These are phyloP conservation scores for Drosophila littoralis DNA, from an alignment of 1,140 invertebrate genomes.

Conservation along the genomic window DNA sequence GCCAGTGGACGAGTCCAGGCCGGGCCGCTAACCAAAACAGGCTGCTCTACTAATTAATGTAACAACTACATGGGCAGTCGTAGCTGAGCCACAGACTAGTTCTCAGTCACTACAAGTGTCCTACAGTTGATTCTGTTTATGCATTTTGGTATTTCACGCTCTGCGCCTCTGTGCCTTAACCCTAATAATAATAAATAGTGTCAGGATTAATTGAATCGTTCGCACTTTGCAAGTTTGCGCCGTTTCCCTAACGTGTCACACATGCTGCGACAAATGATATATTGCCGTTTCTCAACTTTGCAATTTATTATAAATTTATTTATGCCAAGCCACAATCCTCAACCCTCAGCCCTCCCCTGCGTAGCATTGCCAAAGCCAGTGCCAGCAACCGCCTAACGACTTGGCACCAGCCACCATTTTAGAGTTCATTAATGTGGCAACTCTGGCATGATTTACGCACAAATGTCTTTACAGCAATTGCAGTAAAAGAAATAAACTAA, in stretches of 20 bases:
- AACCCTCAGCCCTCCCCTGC: background rate
- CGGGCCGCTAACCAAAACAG: slow-evolving; percentile 33
- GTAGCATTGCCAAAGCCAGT: background rate
- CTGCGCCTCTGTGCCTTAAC: slow-evolving; percentile 27
- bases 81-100: slow-evolving; percentile 40
- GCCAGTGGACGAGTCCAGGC: slow-evolving; percentile 36
- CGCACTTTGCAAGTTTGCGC: slow-evolving; percentile 69
- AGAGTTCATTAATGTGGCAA: slow-evolving; percentile 76
- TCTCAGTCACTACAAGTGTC: slow-evolving; percentile 4
- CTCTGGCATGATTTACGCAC: slow-evolving; percentile 72
- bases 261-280: slow-evolving; percentile 80
- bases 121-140: slow-evolving; percentile 15
- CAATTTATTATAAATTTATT: slow-evolving; percentile 82
- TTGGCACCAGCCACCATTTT: slow-evolving; percentile 48
- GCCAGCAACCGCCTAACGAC: slow-evolving; percentile 40
- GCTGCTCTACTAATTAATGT: slow-evolving; percentile 81
- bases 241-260: slow-evolving; percentile 57
- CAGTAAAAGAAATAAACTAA: slow-evolving; percentile 4
- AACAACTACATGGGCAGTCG: slow-evolving; percentile 78
- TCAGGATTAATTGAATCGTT: slow-evolving; percentile 83
- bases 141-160: slow-evolving; percentile 14
- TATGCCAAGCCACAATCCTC: slow-evolving; percentile 22
- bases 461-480: slow-evolving; percentile 28
- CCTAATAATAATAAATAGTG: slow-evolving; percentile 83
- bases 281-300: slow-evolving; percentile 74